Conservation (phyloP, 1,140 invertebrate genomes). For the Drosophila repleta region DNA sequence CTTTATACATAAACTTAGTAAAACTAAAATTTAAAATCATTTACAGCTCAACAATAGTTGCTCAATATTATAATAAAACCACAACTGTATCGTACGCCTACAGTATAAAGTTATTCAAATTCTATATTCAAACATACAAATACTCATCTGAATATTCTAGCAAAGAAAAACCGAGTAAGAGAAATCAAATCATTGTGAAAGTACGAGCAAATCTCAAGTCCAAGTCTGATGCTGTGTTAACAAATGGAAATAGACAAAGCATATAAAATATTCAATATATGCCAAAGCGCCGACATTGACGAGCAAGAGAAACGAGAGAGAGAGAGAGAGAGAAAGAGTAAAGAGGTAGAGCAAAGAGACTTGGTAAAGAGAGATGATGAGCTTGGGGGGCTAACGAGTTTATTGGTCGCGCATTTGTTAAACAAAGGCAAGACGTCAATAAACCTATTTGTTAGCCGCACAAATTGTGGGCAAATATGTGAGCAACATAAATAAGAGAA, state of each 20-base stretch:
- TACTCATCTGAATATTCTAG: not conserved
- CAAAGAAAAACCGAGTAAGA: not conserved
- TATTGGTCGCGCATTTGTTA: conserved; percentile 52
- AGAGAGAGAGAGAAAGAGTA: not conserved
- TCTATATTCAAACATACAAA: not conserved
- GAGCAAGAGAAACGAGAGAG: not conserved
- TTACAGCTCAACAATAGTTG: too few species aligned
- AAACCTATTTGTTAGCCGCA: conserved; percentile 53
- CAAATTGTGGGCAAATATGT: conserved; percentile 78
- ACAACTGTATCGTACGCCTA: too few species aligned
- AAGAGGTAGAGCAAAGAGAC: not conserved
- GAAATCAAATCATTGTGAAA: too few species aligned
- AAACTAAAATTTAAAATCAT: too few species aligned
- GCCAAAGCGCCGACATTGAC: conserved; percentile 33
- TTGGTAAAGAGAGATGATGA: not conserved
- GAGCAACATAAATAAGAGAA: conserved; percentile 68
- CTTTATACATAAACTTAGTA: too few species aligned
- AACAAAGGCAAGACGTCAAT: conserved; percentile 64
- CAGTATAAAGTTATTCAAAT: not conserved
- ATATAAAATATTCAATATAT: conserved; percentile 44
- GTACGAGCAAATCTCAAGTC: not conserved
- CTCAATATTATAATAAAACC: too few species aligned
- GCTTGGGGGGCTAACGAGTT: conserved; percentile 46
- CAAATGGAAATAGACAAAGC: conserved; percentile 21
- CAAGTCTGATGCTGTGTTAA: not conserved